Evolutionary conservation across 2,888 invertebrate genomes (phyloP).

Genomic region (Acrobasis repandana): DNA sequence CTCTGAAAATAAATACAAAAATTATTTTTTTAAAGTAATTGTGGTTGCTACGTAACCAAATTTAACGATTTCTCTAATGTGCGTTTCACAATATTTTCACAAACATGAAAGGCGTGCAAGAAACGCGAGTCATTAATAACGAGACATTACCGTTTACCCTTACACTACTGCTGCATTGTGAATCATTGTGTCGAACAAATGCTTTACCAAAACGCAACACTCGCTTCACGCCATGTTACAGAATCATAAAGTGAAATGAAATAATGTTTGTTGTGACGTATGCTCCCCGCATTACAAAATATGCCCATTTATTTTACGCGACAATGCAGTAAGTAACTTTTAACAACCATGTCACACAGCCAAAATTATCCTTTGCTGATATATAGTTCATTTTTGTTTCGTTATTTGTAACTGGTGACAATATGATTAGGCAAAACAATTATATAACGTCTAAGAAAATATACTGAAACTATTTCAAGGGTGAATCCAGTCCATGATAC

Average conservation of each 20-base stretch:
- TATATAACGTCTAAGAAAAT: too few species aligned
- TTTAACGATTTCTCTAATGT: conserved; percentile 16
- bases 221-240: conserved; percentile 73
- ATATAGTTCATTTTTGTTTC: conserved; percentile 38
- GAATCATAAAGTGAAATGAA: conserved; percentile 76
- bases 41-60: conserved; percentile 7
- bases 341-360: conserved; percentile 69
- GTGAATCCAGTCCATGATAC: too few species aligned
- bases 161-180: conserved; percentile 43
- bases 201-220: conserved; percentile 61
- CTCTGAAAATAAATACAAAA: conserved; percentile 14
- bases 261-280: conserved; percentile 80
- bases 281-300: conserved; percentile 76
- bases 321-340: conserved; percentile 76
- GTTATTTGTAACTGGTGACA: not conserved
- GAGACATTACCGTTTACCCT: conserved; percentile 51
- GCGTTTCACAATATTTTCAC: conserved; percentile 23
- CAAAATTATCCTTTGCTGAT: conserved; percentile 66
- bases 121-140: conserved; percentile 46
- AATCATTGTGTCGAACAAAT: conserved; percentile 61
- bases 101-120: conserved; percentile 22
- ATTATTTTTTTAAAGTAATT: not conserved
- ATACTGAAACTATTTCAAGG: too few species aligned
- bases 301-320: conserved; percentile 72
- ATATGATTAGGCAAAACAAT: not conserved